A percentile compares a stretch with the other conserved stretches of the same genome.
These are phyloP conservation scores for Nephotettix cincticeps DNA, from an alignment of 1,140 invertebrate species.

Conservation along the genomic window DNA sequence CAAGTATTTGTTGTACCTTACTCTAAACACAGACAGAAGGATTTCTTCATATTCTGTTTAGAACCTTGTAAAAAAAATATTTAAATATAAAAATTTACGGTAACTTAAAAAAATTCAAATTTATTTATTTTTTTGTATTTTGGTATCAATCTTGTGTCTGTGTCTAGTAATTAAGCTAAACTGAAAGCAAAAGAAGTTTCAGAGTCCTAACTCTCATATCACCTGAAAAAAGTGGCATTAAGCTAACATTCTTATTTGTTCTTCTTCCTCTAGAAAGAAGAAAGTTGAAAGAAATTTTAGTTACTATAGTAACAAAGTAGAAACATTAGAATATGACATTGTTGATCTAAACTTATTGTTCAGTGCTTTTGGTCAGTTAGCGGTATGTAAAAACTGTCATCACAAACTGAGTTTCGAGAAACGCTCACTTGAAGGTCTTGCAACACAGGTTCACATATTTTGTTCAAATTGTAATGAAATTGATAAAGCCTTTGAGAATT, in stretches of 20 bases:
- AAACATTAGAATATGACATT: constrained; percentile 17
- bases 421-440: not conserved
- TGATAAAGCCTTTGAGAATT: not conserved
- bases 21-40: constrained; percentile 5
- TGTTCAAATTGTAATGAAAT: not conserved
- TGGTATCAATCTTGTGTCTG: not conserved
- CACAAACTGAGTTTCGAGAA: not conserved
- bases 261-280: not conserved
- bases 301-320: not conserved
- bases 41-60: not conserved
- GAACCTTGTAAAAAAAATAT: not conserved
- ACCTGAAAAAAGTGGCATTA: not conserved
- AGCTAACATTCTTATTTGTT: constrained; percentile 8
- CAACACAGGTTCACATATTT: not conserved
- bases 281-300: constrained; percentile 1
- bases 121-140: not conserved
- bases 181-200: not conserved
- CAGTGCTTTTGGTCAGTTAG: not conserved
- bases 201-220: not conserved
- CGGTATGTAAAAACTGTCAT: not conserved
- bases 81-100: not conserved
- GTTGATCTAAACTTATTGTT: not conserved
- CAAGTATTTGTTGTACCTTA: not conserved
- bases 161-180: not conserved
- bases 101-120: not conserved